Evolutionary conservation across 2,113 vertebrate species (phyloP).

Genomic region (Charina bottae): DNA sequence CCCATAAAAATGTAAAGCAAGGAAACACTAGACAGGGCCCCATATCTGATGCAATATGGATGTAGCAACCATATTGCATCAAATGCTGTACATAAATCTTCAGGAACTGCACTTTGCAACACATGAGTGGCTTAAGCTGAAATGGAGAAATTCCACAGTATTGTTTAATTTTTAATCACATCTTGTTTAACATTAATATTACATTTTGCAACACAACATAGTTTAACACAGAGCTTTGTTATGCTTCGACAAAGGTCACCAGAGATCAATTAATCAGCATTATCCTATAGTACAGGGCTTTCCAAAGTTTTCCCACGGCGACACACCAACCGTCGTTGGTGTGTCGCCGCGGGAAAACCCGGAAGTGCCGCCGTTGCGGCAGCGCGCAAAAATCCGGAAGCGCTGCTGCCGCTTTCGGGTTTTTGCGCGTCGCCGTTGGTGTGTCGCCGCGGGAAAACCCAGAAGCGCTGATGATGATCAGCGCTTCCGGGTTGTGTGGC

Average conservation of each 20-base stretch:
- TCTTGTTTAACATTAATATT: conserved; percentile 6
- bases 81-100: neutral
- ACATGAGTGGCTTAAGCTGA: neutral
- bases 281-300: too few relatives aligned
- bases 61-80: neutral
- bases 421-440: too few relatives aligned
- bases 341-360: too few relatives aligned
- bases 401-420: too few relatives aligned
- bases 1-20: neutral
- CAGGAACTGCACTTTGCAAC: neutral
- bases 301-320: too few relatives aligned
- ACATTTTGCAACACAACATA: neutral
- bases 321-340: too few relatives aligned
- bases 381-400: too few relatives aligned
- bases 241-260: neutral
- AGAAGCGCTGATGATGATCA: too few relatives aligned
- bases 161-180: neutral
- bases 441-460: too few relatives aligned
- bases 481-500: too few relatives aligned
- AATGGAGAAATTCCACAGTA: neutral
- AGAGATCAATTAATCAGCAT: neutral
- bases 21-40: neutral
- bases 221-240: conserved; percentile 3
- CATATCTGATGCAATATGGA: neutral
- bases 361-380: too few relatives aligned